A percentile compares a stretch with the other conserved stretches of the same genome.
Evolutionary conservation across 35 echinoderm and acorn worm genomes (phyloP).

Genomic region (Strongylocentrotus purpuratus): DNA sequence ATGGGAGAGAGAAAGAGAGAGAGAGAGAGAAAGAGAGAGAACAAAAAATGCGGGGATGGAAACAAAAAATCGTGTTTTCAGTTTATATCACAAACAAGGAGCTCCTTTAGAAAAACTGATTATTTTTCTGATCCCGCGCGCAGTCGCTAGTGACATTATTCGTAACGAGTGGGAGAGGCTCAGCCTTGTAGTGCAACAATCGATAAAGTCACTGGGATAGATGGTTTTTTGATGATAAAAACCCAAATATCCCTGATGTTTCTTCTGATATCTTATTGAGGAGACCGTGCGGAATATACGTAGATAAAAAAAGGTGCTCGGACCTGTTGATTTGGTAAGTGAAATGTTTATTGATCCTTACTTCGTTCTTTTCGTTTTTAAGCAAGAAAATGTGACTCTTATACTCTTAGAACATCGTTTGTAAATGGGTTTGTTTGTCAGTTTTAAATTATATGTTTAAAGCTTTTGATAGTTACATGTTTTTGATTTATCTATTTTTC

Average conservation of each 20-base stretch:
- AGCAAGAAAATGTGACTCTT: no score
- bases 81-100: neutral
- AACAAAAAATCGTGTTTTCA: conserved; percentile 23
- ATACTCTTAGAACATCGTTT: no score
- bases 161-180: neutral
- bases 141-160: neutral
- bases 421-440: no score
- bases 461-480: no score
- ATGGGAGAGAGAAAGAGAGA: neutral
- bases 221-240: neutral
- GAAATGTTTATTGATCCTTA: neutral
- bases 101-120: neutral
- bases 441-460: no score
- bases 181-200: neutral
- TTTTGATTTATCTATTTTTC: no score
- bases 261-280: neutral
- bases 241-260: neutral
- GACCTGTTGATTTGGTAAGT: neutral
- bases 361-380: no score
- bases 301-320: neutral
- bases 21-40: neutral
- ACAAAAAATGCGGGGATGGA: neutral
- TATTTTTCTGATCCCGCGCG: conserved; percentile 30
- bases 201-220: neutral
- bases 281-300: neutral